Percentiles rank a stretch among this genome's conserved stretches.
Conservation (phyloP, 1,140 invertebrate genomes). For the Listronotus oregonensis region DNA sequence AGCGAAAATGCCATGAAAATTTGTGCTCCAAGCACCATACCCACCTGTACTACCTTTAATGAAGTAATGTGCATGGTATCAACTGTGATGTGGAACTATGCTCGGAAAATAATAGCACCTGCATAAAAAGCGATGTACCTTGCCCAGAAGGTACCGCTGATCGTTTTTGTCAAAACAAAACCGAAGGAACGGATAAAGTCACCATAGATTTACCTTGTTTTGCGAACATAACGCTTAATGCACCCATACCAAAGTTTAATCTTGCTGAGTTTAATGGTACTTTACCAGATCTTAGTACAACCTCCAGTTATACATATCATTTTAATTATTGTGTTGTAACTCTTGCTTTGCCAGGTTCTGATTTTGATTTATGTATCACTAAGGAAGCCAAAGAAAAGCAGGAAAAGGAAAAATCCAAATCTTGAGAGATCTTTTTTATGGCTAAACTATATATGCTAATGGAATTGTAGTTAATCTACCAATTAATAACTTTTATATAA, state of each 20-base stretch:
- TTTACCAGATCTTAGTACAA: slow-evolving; percentile 23
- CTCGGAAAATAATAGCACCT: slow-evolving; percentile 24
- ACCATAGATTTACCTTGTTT: slow-evolving; percentile 32
- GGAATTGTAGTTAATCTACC: no score
- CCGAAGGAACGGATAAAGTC: slow-evolving; percentile 20
- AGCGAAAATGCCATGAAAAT: slow-evolving; percentile 30
- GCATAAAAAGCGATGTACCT: slow-evolving; percentile 28
- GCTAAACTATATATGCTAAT: no score
- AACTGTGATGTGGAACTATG: slow-evolving; percentile 16
- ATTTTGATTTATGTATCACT: slow-evolving; percentile 35
- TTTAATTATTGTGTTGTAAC: slow-evolving; percentile 37
- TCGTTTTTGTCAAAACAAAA: slow-evolving; percentile 35
- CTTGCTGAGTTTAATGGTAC: slow-evolving; percentile 35
- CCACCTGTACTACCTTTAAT: slow-evolving; percentile 37
- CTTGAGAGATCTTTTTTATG: background rate
- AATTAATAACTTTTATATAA: no score
- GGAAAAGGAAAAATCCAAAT: slow-evolving; percentile 4
- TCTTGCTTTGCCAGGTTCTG: slow-evolving; percentile 33
- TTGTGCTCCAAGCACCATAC: slow-evolving; percentile 23
- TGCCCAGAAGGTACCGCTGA: slow-evolving; percentile 25
- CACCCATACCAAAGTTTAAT: slow-evolving; percentile 35
- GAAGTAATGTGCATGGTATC: slow-evolving; percentile 38
- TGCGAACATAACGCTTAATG: slow-evolving; percentile 38
- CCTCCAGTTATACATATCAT: slow-evolving; percentile 37
- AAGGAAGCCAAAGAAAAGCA: slow-evolving; percentile 30